Conservation (phyloP, 35 echinoderm and acorn worm genomes). For the Apostichopus parvimensis region DNA sequence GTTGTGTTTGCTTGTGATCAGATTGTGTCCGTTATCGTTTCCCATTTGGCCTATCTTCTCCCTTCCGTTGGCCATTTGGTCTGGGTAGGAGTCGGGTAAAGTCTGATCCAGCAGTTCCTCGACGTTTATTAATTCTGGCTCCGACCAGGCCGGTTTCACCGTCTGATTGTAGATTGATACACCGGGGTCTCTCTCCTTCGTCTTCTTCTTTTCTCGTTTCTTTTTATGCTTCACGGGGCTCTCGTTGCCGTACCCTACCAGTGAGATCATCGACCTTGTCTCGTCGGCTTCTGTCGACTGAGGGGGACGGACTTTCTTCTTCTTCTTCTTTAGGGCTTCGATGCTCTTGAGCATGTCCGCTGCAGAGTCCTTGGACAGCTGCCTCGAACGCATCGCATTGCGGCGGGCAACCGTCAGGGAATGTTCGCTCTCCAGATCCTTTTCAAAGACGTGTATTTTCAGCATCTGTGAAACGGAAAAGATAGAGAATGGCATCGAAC, state of each 20-base stretch:
- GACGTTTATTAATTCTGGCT: neutral
- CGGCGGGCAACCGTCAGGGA: slow-evolving; percentile 76
- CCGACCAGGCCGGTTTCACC: slow-evolving; percentile 42
- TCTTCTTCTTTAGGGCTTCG: slow-evolving; percentile 62
- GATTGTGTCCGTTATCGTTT: neutral
- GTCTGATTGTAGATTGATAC: slow-evolving; percentile 9
- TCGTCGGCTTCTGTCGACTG: neutral
- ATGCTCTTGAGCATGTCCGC: slow-evolving; percentile 75
- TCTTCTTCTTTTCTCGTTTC: slow-evolving; percentile 23
- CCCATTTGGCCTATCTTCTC: neutral
- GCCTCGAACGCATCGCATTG: slow-evolving; percentile 71
- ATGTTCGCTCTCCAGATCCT: slow-evolving; percentile 88
- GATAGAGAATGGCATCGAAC: no score
- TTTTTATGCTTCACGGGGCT: slow-evolving; percentile 32
- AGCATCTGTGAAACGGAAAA: slow-evolving; percentile 61
- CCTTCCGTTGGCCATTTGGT: neutral
- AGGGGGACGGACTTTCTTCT: slow-evolving; percentile 48
- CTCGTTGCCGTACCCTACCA: slow-evolving; percentile 14
- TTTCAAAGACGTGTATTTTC: slow-evolving; percentile 87
- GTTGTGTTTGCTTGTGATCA: neutral
- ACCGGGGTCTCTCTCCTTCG: slow-evolving; percentile 20
- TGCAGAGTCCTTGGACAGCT: slow-evolving; percentile 70
- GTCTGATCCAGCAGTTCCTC: neutral
- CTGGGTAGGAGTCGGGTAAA: neutral
- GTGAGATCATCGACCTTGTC: slow-evolving; percentile 19